Evolutionary conservation across 2,888 invertebrate genomes (phyloP).

Genomic region (Acronicta alni): DNA sequence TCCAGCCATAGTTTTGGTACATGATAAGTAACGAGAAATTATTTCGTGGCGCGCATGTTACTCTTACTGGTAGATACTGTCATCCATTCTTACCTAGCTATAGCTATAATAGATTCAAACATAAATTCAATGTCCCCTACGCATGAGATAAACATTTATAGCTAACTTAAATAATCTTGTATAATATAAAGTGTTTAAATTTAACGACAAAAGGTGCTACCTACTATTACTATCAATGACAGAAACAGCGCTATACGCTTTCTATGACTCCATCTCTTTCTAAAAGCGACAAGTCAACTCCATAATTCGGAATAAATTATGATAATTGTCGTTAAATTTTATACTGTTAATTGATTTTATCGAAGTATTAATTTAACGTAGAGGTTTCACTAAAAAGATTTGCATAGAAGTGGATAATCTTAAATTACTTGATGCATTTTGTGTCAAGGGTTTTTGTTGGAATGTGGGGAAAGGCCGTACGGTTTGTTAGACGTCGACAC

Average conservation of each 20-base stretch:
- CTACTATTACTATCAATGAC: neutral
- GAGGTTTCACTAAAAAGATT: conserved; percentile 46
- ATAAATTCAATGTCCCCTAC: conserved; percentile 26
- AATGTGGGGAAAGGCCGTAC: conserved; percentile 49
- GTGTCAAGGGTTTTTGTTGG: conserved; percentile 49
- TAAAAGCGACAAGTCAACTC: neutral
- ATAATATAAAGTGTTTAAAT: conserved; percentile 35
- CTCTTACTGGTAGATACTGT: too few species aligned
- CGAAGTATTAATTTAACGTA: conserved; percentile 28
- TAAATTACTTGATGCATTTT: conserved; percentile 36
- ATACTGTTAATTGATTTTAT: conserved; percentile 46
- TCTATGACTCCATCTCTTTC: conserved; percentile 12
- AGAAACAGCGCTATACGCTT: conserved; percentile 8
- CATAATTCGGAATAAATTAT: conserved; percentile 42
- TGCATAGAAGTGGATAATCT: conserved; percentile 45
- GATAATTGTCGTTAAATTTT: conserved; percentile 42
- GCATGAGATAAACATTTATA: conserved; percentile 32
- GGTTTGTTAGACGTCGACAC: conserved; percentile 7
- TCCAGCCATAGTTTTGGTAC: too few species aligned
- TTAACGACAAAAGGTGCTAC: conserved; percentile 21
- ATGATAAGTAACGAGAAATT: too few species aligned
- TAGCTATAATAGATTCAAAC: conserved; percentile 27
- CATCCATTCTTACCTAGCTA: neutral
- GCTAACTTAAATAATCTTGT: conserved; percentile 25
- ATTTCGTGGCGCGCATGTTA: too few species aligned